A percentile compares a stretch with the other conserved stretches of the same genome.
phyloP scores from a whole-genome alignment of 2,888 invertebrate genomes.

The Psylliodes chrysocephalus region DNA sequence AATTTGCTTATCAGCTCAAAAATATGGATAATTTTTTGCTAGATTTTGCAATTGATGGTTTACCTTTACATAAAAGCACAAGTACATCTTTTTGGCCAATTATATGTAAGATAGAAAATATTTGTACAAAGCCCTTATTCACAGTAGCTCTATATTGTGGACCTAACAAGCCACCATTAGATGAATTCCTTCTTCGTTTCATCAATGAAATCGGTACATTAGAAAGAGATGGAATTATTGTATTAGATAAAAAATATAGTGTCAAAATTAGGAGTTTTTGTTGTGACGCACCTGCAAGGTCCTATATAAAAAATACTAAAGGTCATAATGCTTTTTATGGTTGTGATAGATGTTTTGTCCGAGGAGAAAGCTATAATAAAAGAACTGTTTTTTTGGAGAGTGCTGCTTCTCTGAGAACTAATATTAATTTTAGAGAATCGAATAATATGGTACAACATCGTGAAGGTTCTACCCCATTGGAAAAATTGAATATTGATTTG shows the following conservation, averaged over 20 bases:
- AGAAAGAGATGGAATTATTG: slow-evolving; percentile 26
- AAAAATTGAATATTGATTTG: background rate
- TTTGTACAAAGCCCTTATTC: slow-evolving; percentile 8
- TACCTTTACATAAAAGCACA: slow-evolving; percentile 37
- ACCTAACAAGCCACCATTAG: slow-evolving; percentile 37
- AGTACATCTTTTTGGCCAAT: slow-evolving; percentile 31
- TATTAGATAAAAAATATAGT: slow-evolving; percentile 12
- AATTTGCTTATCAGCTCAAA: too few relatives aligned
- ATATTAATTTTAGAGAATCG: slow-evolving; percentile 6
- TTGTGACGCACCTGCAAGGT: background rate
- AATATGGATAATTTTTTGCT: slow-evolving; percentile 17
- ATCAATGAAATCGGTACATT: slow-evolving; percentile 30
- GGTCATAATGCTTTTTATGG: background rate
- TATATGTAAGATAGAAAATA: slow-evolving; percentile 17
- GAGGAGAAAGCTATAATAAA: background rate
- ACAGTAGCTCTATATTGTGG: slow-evolving; percentile 40
- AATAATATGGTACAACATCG: background rate
- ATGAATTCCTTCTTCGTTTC: slow-evolving; percentile 36
- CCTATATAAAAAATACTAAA: background rate
- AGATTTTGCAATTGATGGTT: slow-evolving; percentile 34
- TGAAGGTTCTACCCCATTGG: background rate
- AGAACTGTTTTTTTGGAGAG: slow-evolving; percentile 4
- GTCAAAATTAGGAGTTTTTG: slow-evolving; percentile 33
- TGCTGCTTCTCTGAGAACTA: background rate
- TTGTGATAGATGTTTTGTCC: background rate